A percentile compares a stretch with the other conserved stretches of the same genome.
Evolutionary conservation across 1,140 invertebrate species (phyloP).

Genomic region (Calephelis virginiensis): DNA sequence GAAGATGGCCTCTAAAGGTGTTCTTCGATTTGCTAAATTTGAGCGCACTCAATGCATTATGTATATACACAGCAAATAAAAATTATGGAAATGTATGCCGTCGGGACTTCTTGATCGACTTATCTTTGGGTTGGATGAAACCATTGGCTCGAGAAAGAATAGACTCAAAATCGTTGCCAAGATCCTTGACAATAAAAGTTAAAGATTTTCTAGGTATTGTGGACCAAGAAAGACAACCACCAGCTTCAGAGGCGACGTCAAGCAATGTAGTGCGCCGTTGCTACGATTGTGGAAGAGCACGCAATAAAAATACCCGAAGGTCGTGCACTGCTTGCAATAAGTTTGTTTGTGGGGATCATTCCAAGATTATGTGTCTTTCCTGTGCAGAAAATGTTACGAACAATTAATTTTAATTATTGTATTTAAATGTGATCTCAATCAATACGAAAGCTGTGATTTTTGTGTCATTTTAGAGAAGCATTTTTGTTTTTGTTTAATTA

Average conservation of each 20-base stretch:
- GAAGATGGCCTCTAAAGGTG: constrained; percentile 1
- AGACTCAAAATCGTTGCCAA: constrained; percentile 7
- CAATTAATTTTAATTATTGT: too few species aligned
- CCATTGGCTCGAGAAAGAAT: constrained; percentile 18
- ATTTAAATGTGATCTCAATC: neutral
- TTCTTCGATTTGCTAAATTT: constrained; percentile 22
- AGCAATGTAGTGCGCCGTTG: neutral
- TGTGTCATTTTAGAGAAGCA: constrained; percentile 4
- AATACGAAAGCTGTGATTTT: neutral
- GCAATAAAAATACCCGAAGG: neutral
- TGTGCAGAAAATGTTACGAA: too few species aligned
- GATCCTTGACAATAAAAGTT: neutral
- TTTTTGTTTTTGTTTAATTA: constrained; percentile 5
- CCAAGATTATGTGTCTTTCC: too few species aligned
- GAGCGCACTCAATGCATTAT: constrained; percentile 23
- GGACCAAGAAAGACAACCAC: neutral
- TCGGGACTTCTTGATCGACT: constrained; percentile 13
- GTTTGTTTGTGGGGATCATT: neutral
- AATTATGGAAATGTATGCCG: constrained; percentile 14
- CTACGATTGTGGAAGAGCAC: constrained; percentile 6
- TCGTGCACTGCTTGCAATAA: neutral
- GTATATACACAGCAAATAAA: constrained; percentile 25
- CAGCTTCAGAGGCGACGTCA: neutral
- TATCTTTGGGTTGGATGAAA: constrained; percentile 20
- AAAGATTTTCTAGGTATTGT: neutral